Evolutionary conservation across 2,888 invertebrate genomes (phyloP).

Genomic region (Thecophora atra): DNA sequence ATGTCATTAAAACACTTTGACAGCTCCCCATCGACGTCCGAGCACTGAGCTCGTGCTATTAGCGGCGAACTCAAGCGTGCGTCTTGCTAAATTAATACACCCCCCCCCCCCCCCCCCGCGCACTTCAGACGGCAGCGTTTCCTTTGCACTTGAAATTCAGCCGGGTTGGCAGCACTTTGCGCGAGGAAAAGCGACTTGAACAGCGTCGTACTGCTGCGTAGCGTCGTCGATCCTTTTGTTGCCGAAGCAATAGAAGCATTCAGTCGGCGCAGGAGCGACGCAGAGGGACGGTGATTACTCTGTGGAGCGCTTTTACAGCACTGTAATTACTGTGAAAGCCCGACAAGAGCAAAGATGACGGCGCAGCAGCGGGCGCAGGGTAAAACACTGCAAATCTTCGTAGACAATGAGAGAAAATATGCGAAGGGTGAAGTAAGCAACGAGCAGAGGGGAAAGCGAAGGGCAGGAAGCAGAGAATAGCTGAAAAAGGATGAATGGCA

Average conservation of each 20-base stretch:
- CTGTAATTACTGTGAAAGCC: constrained; percentile 28
- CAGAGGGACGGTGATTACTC: not conserved
- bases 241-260: no score
- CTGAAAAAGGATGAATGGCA: not conserved
- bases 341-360: not conserved
- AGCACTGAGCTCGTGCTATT: not conserved
- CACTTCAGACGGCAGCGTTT: constrained; percentile 9
- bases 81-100: constrained; percentile 14
- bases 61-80: constrained; percentile 9
- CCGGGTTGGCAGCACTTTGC: constrained; percentile 1
- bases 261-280: no score
- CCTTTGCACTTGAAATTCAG: constrained; percentile 23
- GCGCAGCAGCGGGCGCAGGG: not conserved
- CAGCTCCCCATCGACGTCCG: not conserved
- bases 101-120: not conserved
- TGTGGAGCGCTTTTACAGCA: constrained; percentile 1
- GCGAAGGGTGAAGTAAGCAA: no score
- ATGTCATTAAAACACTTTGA: constrained; percentile 24
- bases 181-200: not conserved
- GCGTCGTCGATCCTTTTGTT: no score
- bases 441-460: not conserved
- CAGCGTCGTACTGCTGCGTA: not conserved
- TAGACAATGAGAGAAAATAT: not conserved
- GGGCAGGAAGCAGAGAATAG: not conserved
- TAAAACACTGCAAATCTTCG: not conserved